Conservation (phyloP, 1,140 invertebrate species). For the Ostrea edulis region DNA sequence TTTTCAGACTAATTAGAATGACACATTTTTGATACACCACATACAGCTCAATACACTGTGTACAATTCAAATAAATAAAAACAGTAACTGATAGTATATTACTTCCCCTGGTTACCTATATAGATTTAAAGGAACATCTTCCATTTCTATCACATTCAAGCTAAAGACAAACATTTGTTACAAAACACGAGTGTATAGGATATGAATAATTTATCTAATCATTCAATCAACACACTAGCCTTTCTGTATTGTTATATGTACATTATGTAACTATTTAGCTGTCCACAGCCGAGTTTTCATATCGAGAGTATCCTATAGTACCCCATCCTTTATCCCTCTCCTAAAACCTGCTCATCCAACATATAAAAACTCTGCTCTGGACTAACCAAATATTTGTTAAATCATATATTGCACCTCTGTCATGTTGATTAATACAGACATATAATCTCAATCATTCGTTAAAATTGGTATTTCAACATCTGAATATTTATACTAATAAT, state of each 20-base stretch:
- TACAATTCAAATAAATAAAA: conserved; percentile 32
- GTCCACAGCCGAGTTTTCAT: background rate
- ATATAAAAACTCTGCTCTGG: conserved; percentile 20
- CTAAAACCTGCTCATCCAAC: background rate
- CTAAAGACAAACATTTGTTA: conserved; percentile 17
- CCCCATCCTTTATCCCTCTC: background rate
- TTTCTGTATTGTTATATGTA: background rate
- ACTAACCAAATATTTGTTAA: background rate
- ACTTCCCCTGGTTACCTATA: background rate
- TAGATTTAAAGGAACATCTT: background rate
- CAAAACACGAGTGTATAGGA: background rate
- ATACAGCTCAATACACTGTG: background rate
- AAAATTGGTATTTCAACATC: background rate
- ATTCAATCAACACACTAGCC: conserved; percentile 20
- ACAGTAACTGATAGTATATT: background rate
- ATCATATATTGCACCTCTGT: conserved; percentile 37
- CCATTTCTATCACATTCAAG: conserved; percentile 27
- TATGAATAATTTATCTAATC: background rate
- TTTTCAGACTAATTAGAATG: background rate
- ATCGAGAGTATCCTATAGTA: too few species aligned
- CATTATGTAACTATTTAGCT: background rate
- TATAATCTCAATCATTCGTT: conserved; percentile 15
- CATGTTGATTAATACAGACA: conserved; percentile 9
- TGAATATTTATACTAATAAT: too few species aligned
- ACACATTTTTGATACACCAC: background rate